Evolutionary conservation across 37 sponge, comb jelly and placozoan species (phyloP).

Genomic region (Agelas oroides): DNA sequence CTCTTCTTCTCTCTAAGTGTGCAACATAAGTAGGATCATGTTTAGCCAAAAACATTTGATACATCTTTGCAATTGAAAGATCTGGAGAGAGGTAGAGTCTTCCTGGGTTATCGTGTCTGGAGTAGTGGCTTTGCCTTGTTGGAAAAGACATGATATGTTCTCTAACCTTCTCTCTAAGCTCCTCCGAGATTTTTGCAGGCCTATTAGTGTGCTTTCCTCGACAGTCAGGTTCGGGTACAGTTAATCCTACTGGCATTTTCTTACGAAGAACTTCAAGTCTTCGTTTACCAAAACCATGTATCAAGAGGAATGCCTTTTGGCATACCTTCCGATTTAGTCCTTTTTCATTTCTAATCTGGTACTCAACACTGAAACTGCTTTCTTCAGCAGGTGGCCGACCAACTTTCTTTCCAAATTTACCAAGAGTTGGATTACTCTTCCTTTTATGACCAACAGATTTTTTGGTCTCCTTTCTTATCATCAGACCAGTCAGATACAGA

Average conservation of each 20-base stretch:
- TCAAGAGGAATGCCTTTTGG: constrained; percentile 53
- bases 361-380: constrained; percentile 50
- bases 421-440: background rate
- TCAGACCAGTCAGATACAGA: constrained; percentile 47
- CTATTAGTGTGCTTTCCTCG: constrained; percentile 44
- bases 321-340: constrained; percentile 50
- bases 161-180: constrained; percentile 21
- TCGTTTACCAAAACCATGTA: constrained; percentile 61
- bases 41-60: constrained; percentile 14
- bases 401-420: constrained; percentile 29
- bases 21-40: constrained; percentile 53
- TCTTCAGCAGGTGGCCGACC: constrained; percentile 71
- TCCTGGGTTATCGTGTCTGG: constrained; percentile 48
- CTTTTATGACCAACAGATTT: constrained; percentile 34
- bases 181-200: constrained; percentile 10
- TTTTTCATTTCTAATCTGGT: constrained; percentile 37
- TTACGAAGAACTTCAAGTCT: constrained; percentile 41
- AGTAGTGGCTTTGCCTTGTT: constrained; percentile 55
- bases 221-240: constrained; percentile 41
- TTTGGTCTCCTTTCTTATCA: constrained; percentile 36
- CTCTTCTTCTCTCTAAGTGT: background rate
- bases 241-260: constrained; percentile 4
- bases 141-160: constrained; percentile 51
- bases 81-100: constrained; percentile 62
- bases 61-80: constrained; percentile 49